phyloP scores from a whole-genome alignment of 2,888 invertebrate species.

The Cryptocephalus moraei region DNA sequence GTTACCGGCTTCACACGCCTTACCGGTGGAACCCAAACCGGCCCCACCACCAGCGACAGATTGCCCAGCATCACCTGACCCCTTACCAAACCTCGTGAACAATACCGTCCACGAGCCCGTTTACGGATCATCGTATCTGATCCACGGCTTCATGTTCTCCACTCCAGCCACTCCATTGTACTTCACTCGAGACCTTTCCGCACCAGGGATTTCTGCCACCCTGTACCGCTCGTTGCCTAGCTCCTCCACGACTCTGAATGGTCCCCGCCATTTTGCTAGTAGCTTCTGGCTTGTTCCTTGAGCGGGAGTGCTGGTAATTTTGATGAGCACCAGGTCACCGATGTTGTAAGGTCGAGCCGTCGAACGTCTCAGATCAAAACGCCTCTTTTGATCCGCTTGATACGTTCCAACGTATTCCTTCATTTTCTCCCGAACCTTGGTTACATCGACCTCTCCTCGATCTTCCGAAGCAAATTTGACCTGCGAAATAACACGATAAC shows the following conservation, averaged over 20 bases:
- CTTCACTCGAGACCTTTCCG: neutral
- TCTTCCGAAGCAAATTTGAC: neutral
- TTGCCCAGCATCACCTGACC: too few relatives aligned
- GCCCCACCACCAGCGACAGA: too few relatives aligned
- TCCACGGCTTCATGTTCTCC: neutral
- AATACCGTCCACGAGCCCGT: too few relatives aligned
- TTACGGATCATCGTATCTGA: neutral
- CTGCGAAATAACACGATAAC: constrained; percentile 1
- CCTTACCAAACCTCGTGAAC: too few relatives aligned
- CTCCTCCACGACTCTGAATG: constrained; percentile 5
- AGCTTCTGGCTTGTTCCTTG: constrained; percentile 10
- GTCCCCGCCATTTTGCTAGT: constrained; percentile 11
- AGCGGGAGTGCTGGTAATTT: constrained; percentile 4
- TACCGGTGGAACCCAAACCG: too few relatives aligned
- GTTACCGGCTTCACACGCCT: too few relatives aligned
- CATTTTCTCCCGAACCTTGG: constrained; percentile 3
- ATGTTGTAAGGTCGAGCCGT: constrained; percentile 1
- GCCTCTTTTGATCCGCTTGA: constrained; percentile 8
- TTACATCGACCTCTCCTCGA: constrained; percentile 4
- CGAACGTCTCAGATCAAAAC: constrained; percentile 5
- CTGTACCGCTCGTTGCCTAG: constrained; percentile 7
- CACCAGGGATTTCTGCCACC: constrained; percentile 2
- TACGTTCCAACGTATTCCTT: neutral
- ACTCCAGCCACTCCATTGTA: neutral
- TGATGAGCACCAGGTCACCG: constrained; percentile 9